A percentile compares a stretch with the other conserved stretches of the same genome.
Evolutionary conservation across 2,113 vertebrate species (phyloP).

Genomic region (Chaetops frenatus): DNA sequence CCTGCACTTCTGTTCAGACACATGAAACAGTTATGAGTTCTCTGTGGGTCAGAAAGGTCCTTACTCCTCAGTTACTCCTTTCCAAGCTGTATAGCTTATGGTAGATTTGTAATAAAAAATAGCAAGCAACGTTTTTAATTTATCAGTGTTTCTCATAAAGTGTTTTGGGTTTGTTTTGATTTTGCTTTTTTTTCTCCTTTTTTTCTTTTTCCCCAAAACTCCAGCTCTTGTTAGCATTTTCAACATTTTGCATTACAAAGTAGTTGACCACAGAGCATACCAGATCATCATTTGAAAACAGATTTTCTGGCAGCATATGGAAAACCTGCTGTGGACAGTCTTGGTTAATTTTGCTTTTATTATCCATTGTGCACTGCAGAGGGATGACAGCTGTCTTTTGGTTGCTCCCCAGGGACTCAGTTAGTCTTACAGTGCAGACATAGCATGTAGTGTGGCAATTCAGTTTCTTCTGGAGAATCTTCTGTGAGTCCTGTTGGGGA

Average conservation of each 20-base stretch:
- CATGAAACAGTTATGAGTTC: neutral
- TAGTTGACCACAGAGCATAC: neutral
- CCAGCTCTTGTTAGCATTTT: neutral
- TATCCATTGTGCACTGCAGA: neutral
- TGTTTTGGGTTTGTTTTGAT: neutral
- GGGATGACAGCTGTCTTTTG: neutral
- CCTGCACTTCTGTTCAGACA: neutral
- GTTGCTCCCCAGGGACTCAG: neutral
- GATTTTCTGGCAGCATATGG: neutral
- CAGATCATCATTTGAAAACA: neutral
- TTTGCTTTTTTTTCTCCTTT: neutral
- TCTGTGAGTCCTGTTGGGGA: neutral
- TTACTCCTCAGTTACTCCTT: neutral
- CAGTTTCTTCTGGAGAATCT: neutral
- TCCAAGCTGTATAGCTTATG: neutral
- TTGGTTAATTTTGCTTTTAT: neutral
- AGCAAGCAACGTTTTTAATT: neutral
- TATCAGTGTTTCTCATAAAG: neutral
- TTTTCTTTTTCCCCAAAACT: rapidly evolving
- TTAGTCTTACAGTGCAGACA: neutral
- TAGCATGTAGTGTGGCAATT: neutral
- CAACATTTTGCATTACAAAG: neutral
- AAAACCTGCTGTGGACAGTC: neutral
- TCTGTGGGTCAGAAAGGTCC: neutral
- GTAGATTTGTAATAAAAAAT: neutral